Evolutionary conservation across 2,113 vertebrate species (phyloP).

Genomic region (Gopherus evgoodei): DNA sequence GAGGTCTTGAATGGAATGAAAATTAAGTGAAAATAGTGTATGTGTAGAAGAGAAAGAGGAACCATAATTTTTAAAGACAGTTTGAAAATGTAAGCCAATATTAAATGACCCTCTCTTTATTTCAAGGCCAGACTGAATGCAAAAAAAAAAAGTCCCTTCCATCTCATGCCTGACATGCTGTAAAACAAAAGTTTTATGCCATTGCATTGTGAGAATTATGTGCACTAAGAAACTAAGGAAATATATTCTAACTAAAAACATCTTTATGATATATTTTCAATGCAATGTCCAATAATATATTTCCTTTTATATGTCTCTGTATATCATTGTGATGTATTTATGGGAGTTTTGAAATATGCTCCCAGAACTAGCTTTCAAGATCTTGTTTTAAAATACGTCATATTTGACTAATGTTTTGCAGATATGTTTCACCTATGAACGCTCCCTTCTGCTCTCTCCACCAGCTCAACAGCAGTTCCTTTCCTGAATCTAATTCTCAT

Average conservation of each 20-base stretch:
- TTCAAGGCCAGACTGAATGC: accelerated
- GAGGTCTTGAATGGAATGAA: neutral
- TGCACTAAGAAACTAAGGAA: neutral
- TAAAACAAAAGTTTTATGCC: neutral
- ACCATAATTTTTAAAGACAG: neutral
- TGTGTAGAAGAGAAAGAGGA: neutral
- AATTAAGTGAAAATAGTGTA: neutral
- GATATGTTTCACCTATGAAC: neutral
- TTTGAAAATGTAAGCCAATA: neutral
- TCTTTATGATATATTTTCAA: neutral
- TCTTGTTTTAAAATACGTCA: neutral
- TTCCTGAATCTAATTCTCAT: neutral
- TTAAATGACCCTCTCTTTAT: neutral
- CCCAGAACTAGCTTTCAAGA: neutral
- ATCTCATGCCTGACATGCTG: neutral
- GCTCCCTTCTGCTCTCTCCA: neutral
- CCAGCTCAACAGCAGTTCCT: neutral
- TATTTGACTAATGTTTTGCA: neutral
- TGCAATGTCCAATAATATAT: neutral
- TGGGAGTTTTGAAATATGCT: neutral
- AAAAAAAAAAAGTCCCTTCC: neutral
- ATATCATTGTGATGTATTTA: neutral
- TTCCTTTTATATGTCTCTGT: neutral
- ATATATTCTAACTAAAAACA: neutral
- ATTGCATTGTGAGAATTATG: neutral